phyloP scores from a whole-genome alignment of 2,113 vertebrate species.

The Sterrhoptilus dennistouni region DNA sequence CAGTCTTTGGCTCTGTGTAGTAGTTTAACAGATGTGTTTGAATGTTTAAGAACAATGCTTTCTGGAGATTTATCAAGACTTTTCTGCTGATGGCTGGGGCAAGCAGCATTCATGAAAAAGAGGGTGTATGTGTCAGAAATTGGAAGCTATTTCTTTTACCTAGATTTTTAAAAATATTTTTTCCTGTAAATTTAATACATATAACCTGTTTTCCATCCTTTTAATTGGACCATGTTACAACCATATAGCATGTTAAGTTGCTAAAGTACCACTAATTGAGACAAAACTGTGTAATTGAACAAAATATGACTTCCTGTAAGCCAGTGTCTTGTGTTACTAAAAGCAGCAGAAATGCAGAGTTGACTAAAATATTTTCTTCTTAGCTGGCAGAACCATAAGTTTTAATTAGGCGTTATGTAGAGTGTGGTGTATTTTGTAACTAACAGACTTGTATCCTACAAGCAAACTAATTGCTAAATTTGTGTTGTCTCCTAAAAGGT shows the following conservation, averaged over 20 bases:
- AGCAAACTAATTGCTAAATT: background rate
- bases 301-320: background rate
- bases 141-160: background rate
- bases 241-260: background rate
- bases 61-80: background rate
- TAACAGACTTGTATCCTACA: background rate
- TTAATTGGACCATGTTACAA: background rate
- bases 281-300: background rate
- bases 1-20: background rate
- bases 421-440: background rate
- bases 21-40: background rate
- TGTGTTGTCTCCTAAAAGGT: background rate
- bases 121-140: background rate
- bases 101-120: background rate
- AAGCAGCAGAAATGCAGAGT: background rate
- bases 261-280: background rate
- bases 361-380: background rate
- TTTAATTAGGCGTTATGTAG: background rate
- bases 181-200: background rate
- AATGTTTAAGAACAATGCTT: background rate
- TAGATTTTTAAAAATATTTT: too few relatives aligned
- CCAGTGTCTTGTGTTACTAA: background rate
- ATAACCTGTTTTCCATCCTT: background rate
- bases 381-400: background rate
- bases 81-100: background rate